phyloP scores from a whole-genome alignment of 1,140 invertebrate genomes.

The Drosophila sp. region DNA sequence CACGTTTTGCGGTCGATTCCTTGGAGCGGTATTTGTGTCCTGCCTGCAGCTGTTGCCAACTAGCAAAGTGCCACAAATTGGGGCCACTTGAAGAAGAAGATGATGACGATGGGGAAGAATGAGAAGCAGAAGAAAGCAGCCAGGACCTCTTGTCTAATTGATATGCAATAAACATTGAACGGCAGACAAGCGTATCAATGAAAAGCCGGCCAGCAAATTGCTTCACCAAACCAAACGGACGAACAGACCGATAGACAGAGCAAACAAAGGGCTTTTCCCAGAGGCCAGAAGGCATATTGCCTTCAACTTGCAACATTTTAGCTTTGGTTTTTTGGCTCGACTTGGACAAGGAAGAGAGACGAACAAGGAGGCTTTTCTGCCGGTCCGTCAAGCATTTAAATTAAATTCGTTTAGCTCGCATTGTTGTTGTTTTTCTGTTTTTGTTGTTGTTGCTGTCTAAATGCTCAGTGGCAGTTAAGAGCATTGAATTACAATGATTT shows the following conservation, averaged over 20 bases:
- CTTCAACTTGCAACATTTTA: constrained; percentile 50
- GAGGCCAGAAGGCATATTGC: constrained; percentile 50
- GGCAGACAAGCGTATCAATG: constrained; percentile 58
- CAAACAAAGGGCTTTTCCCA: constrained; percentile 12
- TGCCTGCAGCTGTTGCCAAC: constrained; percentile 33
- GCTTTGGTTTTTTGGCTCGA: constrained; percentile 52
- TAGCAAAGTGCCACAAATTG: constrained; percentile 45
- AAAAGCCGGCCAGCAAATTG: constrained; percentile 49
- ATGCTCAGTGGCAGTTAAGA: constrained; percentile 45
- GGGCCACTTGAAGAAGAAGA: constrained; percentile 36
- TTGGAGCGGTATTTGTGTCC: constrained; percentile 8
- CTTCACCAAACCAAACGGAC: constrained; percentile 48
- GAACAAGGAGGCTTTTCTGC: background rate
- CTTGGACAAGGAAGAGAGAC: background rate
- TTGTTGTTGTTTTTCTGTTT: too few species aligned
- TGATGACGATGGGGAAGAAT: too few species aligned
- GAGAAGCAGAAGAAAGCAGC: background rate
- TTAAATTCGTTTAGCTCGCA: constrained; percentile 71
- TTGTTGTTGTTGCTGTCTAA: constrained; percentile 15
- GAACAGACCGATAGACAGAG: constrained; percentile 50
- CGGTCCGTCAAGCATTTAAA: constrained; percentile 64
- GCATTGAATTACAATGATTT: constrained; percentile 76
- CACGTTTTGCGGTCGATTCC: constrained; percentile 55
- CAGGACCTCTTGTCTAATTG: constrained; percentile 59
- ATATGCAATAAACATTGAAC: constrained; percentile 79